These are phyloP conservation scores for Struthidea cinerea DNA, from an alignment of 2,113 vertebrate genomes.

Conservation along the genomic window DNA sequence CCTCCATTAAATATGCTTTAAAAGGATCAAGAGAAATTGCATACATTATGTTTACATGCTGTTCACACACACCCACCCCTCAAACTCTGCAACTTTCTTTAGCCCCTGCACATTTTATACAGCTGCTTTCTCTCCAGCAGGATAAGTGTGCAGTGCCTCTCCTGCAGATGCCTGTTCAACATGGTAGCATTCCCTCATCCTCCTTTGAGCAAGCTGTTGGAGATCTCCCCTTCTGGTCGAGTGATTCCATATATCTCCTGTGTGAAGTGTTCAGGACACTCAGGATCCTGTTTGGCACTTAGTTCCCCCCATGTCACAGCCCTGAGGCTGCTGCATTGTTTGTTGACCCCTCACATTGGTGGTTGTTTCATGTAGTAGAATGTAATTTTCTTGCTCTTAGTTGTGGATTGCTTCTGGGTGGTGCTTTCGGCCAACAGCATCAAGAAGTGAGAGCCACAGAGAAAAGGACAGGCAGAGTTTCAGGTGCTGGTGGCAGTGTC, in stretches of 20 bases:
- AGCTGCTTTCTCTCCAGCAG: neutral
- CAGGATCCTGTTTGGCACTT: neutral
- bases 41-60: neutral
- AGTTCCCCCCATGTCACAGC: neutral
- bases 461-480: neutral
- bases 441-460: neutral
- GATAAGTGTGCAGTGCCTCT: neutral
- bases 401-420: neutral
- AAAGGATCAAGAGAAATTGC: neutral
- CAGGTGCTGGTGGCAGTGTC: neutral
- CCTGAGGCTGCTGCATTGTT: neutral
- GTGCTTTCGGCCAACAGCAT: neutral
- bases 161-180: neutral
- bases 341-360: neutral
- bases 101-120: neutral
- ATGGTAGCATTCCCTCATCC: neutral
- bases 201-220: neutral
- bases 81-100: neutral
- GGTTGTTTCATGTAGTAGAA: neutral
- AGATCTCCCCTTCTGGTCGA: neutral
- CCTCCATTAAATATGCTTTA: neutral
- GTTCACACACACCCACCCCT: accelerated
- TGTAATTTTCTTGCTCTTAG: neutral
- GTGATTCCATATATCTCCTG: neutral
- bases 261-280: neutral